phyloP scores from a whole-genome alignment of 1,140 invertebrate genomes.

The Cherax destructor region DNA sequence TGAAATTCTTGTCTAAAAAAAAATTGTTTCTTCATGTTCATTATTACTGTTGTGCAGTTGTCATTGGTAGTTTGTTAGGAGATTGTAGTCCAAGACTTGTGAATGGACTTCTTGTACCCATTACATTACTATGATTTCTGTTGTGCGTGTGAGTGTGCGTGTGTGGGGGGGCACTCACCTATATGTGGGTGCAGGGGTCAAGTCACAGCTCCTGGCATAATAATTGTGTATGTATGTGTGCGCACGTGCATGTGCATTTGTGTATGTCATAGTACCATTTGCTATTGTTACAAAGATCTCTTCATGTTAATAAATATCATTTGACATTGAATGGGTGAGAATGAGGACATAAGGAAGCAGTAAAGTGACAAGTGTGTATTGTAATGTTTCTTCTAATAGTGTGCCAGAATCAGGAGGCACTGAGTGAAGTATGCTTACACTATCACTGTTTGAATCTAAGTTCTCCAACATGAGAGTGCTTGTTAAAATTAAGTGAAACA shows the following conservation, averaged over 20 bases:
- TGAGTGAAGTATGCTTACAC: neutral
- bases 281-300: neutral
- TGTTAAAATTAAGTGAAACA: too few relatives aligned
- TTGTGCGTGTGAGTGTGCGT: too few relatives aligned
- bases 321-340: neutral
- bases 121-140: neutral
- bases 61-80: neutral
- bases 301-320: neutral
- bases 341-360: neutral
- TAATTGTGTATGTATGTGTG: too few relatives aligned
- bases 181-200: too few relatives aligned
- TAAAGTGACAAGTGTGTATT: neutral
- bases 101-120: neutral
- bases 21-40: neutral
- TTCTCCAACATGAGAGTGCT: too few relatives aligned
- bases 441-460: neutral
- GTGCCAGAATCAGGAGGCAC: neutral
- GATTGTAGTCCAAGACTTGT: neutral
- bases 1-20: neutral
- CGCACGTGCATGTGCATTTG: neutral
- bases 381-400: neutral
- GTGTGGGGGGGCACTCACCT: neutral
- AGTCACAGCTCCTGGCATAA: too few relatives aligned
- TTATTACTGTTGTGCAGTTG: neutral
- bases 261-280: neutral